Evolutionary conservation across 1,140 invertebrate genomes (phyloP).

Genomic region (Anoplophora glabripennis): DNA sequence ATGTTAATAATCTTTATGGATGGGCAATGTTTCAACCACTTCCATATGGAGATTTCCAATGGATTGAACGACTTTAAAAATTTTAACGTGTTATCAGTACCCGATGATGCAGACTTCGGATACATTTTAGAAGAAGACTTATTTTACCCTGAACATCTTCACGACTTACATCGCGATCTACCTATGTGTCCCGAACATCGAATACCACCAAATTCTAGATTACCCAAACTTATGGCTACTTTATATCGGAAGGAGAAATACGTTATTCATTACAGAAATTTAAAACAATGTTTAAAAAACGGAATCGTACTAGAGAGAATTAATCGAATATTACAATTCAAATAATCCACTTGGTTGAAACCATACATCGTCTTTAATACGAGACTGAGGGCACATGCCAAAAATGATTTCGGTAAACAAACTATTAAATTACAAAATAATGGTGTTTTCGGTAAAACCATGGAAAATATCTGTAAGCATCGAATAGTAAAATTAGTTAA

Average conservation of each 20-base stretch:
- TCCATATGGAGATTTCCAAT: constrained; percentile 50
- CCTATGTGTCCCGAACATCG: constrained; percentile 46
- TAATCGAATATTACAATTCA: constrained; percentile 41
- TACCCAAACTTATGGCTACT: constrained; percentile 47
- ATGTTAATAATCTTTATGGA: constrained; percentile 58
- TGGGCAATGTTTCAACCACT: constrained; percentile 51
- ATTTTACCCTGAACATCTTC: constrained; percentile 12
- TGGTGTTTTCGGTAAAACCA: constrained; percentile 50
- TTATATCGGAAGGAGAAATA: constrained; percentile 40
- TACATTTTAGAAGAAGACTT: constrained; percentile 48
- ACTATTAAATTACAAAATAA: constrained; percentile 53
- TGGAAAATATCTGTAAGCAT: constrained; percentile 49
- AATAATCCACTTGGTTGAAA: constrained; percentile 46
- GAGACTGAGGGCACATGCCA: constrained; percentile 36
- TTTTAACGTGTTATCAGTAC: constrained; percentile 35
- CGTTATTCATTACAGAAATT: constrained; percentile 44
- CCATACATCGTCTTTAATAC: constrained; percentile 49
- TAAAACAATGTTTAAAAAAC: constrained; percentile 7
- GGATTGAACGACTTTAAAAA: constrained; percentile 31
- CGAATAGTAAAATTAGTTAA: constrained; percentile 43
- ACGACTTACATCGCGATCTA: constrained; percentile 45
- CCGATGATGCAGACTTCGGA: constrained; percentile 46
- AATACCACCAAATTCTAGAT: constrained; percentile 30
- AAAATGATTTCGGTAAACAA: constrained; percentile 51
- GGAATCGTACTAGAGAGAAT: constrained; percentile 5